Evolutionary conservation across 2,797 vertebrate species (phyloP), one percentile per base, ranked within the genome.

Genomic region (Pempheris klunzingeri): DNA sequence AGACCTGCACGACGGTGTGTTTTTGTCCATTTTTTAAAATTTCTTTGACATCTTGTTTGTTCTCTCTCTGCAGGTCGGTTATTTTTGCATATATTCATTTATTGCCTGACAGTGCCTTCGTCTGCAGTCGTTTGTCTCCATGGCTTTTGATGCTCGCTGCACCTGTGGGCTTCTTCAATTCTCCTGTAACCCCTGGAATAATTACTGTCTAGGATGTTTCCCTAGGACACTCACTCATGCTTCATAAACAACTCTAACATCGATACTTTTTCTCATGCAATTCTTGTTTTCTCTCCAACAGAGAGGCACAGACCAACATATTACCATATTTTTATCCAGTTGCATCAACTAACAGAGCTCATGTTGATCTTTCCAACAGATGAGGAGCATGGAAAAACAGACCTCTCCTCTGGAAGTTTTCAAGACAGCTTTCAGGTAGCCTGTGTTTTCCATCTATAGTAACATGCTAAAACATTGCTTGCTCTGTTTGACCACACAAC

Each of bases 321-420:
- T 78, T 54, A 47, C 81, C 47, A 34, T 66, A 20, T 61, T 74
- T 71, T 63, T 44, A 26, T 66, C 28, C 63, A 76, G 65, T 46
- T 74, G 24, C 79, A 49, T 80, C 30, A 49, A 73, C 78, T 90
- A 77, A 88, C 44, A 32, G 52, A 53, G n/a, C 64, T 53, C 9
- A 1, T 65, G 63, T 82, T 82, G 59, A 88, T 90, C 66, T 93
- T 61, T 93, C 66, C 94, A 94, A 84, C 93, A 98, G 98, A 99
- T 83, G 98, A 99, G 70, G 98, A 99, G 67, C 94, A 96, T 52
- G 95, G 93, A 90, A 99, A 96, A 92, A 76, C 96, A 82, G 97
- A 99, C 89, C 95, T 93, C 60, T 95, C 95, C 12, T 93, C 96
- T 26, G 96, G 96, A 75, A 90, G 93, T 92, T 96, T 97, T 85